phyloP scores from a whole-genome alignment of 2,888 invertebrate genomes.

The Pimpla rufipes region DNA sequence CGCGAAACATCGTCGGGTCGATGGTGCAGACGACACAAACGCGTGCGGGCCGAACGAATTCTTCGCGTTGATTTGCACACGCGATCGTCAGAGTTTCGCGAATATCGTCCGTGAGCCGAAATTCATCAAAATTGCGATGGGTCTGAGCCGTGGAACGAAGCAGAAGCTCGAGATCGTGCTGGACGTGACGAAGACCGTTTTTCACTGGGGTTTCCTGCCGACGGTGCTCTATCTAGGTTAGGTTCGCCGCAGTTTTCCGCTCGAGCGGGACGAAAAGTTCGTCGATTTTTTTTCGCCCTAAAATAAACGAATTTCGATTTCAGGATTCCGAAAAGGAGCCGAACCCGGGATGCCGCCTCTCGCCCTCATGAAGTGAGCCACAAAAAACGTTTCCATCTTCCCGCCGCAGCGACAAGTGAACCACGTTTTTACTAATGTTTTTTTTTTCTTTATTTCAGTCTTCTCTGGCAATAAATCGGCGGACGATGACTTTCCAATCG shows the following conservation, averaged over 20 bases:
- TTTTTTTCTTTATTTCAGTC: slow-evolving; percentile 82
- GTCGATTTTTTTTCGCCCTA: slow-evolving; percentile 14
- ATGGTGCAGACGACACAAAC: slow-evolving; percentile 2
- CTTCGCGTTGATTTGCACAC: slow-evolving; percentile 20
- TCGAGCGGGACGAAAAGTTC: background rate
- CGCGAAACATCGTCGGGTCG: background rate
- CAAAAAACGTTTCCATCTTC: slow-evolving; percentile 6
- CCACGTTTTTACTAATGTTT: slow-evolving; percentile 31
- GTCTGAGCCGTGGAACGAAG: slow-evolving; percentile 87
- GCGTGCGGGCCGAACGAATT: background rate
- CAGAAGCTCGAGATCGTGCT: slow-evolving; percentile 88
- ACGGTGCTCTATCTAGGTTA: slow-evolving; percentile 90
- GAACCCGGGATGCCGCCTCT: slow-evolving; percentile 90
- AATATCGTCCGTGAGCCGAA: background rate
- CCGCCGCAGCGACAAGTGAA: slow-evolving; percentile 14
- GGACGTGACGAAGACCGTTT: slow-evolving; percentile 87
- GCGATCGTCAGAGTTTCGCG: background rate
- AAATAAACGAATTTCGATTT: background rate
- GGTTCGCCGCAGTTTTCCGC: slow-evolving; percentile 70
- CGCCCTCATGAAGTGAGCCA: slow-evolving; percentile 86
- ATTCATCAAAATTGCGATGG: slow-evolving; percentile 74
- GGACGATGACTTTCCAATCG: slow-evolving; percentile 8
- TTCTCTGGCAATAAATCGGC: slow-evolving; percentile 83
- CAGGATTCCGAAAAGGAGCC: slow-evolving; percentile 90
- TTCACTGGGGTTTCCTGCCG: slow-evolving; percentile 91